Evolutionary conservation across 1,140 invertebrate genomes (phyloP).

Genomic region (Octopus sinensis): DNA sequence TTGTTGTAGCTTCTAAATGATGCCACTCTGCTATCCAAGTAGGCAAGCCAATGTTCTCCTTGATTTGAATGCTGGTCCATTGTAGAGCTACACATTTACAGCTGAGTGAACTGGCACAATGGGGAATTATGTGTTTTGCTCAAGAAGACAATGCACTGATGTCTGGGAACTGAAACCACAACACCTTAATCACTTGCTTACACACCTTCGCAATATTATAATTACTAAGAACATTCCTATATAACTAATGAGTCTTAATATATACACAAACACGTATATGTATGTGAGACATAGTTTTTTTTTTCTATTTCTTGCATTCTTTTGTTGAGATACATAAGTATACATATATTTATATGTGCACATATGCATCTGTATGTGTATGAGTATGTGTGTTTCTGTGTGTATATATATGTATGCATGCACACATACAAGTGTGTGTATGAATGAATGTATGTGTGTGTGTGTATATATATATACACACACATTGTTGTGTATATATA

Average conservation of each 20-base stretch:
- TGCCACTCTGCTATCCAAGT: no score
- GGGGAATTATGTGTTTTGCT: no score
- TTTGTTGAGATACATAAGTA: background rate
- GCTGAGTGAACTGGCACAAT: no score
- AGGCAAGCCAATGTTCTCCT: no score
- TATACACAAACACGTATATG: background rate
- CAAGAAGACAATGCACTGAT: no score
- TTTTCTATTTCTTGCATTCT: background rate
- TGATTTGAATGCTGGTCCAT: no score
- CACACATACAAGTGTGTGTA: background rate
- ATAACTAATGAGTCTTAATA: background rate
- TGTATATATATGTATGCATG: background rate
- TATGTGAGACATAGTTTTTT: background rate
- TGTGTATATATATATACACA: background rate
- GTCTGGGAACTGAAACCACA: no score
- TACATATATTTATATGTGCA: background rate
- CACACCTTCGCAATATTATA: no score
- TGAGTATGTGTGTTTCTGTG: background rate
- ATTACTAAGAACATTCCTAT: no score
- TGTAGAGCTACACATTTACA: no score
- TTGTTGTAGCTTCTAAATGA: no score
- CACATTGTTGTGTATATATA: background rate
- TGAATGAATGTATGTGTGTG: background rate
- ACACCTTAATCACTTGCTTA: no score
- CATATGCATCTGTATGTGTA: background rate